Base-by-base conservation (phyloP, 2,888 invertebrate genomes). In the Hanleya hanleyi region DNA sequence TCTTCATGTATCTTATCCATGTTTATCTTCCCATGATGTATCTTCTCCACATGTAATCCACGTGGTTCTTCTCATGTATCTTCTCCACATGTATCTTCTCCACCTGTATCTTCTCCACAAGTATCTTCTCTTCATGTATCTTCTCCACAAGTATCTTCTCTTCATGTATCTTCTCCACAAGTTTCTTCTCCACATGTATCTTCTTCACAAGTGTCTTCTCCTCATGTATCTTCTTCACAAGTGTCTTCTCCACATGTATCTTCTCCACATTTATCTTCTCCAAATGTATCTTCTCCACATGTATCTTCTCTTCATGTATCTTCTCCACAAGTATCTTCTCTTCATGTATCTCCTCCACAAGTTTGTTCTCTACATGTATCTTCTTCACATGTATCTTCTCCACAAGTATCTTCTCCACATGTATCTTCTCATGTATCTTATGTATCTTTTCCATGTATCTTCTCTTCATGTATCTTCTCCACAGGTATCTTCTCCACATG, bases 231-330 rank as follows among this genome's bases (percentile, higher is more conserved):
- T n/a, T n/a, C n/a, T n/a, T n/a, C 33, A 29, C 18, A 51, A 26
- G 7, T 18, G 35, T 9, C 4, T 61, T 69, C 61, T 12, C 22
- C n/a, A 69, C 26, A 12, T 26, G 29, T 32, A 70, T 70, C 64
- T 37, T 12, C 57, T 37, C 4, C 6, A 15, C 22, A 35, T 37
- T 3, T 68, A 1, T 32, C 32, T 26, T 68, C 12, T 15, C 32
- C 35, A 62, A 22, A 4, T 37, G 5, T 7, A 41, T 18, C 29
- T 49, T 41, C 41, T 41, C 18, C 9, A 41, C 29, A 22, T 15
- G 22, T 7, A 51, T n/a, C n/a, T n/a, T n/a, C n/a, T 91, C n/a
- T 26, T 1, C 61, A 15, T 1, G n/a, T 26, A 15, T 26, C 61
- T 15, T 26, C 18, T 18, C n/a, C 26, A 18, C 26, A 15, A 12